Conservation (phyloP, 2,113 vertebrate species). For the Cebus imitator region DNA sequence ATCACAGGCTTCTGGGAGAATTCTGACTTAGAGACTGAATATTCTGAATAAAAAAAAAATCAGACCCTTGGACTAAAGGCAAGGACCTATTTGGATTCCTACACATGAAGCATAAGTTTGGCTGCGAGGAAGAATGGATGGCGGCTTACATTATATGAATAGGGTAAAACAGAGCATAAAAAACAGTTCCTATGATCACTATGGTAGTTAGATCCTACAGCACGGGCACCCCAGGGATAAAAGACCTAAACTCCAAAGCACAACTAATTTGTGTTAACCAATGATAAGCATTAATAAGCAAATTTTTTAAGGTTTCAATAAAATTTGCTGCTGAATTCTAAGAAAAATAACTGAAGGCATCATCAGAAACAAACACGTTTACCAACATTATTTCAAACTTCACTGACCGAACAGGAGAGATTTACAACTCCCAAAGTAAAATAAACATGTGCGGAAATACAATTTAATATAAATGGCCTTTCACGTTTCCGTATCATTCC, state of each 20-base stretch:
- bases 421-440: conserved; percentile 10
- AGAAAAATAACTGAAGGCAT: not conserved
- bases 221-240: not conserved
- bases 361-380: not conserved
- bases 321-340: not conserved
- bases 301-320: conserved; percentile 7
- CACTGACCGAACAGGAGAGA: not conserved
- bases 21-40: not conserved
- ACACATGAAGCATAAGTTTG: not conserved
- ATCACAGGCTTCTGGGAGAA: not conserved
- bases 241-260: not conserved
- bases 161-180: not conserved
- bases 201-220: not conserved
- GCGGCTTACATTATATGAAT: not conserved
- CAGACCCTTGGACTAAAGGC: not conserved
- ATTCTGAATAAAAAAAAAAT: not conserved
- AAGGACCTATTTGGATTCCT: not conserved
- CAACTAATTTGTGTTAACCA: not conserved
- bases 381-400: not conserved
- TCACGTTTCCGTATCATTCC: not conserved
- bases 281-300: conserved; percentile 9
- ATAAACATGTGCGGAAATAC: not conserved
- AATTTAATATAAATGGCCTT: conserved; percentile 1
- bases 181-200: not conserved
- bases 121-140: not conserved